phyloP scores from a whole-genome alignment of 53 echinoderm and acorn worm species.

The Apostichopus leukothele region DNA sequence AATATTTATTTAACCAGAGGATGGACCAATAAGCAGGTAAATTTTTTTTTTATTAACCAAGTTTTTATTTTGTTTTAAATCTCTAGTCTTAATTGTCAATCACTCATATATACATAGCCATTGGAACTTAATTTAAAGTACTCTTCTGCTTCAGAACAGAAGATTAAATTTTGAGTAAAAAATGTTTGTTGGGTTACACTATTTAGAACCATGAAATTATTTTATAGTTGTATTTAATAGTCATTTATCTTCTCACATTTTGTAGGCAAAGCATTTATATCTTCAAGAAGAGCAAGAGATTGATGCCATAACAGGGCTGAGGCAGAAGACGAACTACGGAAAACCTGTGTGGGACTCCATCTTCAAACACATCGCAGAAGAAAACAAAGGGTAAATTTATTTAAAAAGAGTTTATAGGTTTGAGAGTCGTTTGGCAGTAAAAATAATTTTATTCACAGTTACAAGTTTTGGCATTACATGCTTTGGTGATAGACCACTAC shows the following conservation, averaged over 20 bases:
- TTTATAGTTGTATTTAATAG: too few species aligned
- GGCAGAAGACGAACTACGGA: conserved; percentile 96
- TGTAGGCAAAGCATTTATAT: conserved; percentile 93
- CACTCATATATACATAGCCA: too few species aligned
- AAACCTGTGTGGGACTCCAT: conserved; percentile 90
- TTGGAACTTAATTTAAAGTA: too few species aligned
- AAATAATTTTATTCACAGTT: background rate
- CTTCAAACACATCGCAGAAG: conserved; percentile 87
- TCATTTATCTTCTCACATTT: background rate
- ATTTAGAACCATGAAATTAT: too few species aligned
- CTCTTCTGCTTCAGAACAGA: too few species aligned
- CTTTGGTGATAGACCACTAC: background rate
- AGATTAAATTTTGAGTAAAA: too few species aligned
- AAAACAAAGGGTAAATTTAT: conserved; percentile 71
- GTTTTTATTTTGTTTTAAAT: too few species aligned
- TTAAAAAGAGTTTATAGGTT: too few species aligned
- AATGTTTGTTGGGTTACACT: too few species aligned
- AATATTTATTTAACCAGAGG: conserved; percentile 90
- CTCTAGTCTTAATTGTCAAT: too few species aligned
- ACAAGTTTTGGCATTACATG: background rate
- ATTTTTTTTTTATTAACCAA: background rate
- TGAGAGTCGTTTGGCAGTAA: too few species aligned
- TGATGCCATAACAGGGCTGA: conserved; percentile 91
- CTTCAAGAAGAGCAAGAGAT: conserved; percentile 87
- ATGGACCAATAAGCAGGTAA: conserved; percentile 84